phyloP scores from a whole-genome alignment of 2,797 vertebrate species.

The Artibeus jamaicensis region DNA sequence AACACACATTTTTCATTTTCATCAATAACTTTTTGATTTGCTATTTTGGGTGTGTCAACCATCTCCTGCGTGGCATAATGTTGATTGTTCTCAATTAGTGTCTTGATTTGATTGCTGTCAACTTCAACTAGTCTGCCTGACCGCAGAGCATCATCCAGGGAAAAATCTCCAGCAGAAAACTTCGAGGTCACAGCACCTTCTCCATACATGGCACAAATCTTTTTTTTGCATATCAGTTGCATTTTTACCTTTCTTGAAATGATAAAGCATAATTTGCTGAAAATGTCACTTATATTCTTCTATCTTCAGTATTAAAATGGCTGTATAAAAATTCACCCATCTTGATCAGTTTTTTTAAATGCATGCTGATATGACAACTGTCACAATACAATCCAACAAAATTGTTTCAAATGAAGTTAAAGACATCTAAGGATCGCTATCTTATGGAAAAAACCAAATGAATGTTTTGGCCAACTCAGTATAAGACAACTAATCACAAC shows the following conservation, averaged over 20 bases:
- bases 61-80: background rate
- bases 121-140: background rate
- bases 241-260: background rate
- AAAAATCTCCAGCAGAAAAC: background rate
- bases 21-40: background rate
- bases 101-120: background rate
- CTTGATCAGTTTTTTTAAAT: background rate
- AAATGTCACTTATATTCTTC: background rate
- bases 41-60: background rate
- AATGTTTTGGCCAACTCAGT: background rate
- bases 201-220: background rate
- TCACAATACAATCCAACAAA: background rate
- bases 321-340: background rate
- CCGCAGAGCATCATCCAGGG: background rate
- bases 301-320: background rate
- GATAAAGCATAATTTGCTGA: no score
- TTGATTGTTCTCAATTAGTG: background rate
- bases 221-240: background rate
- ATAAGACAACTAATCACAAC: conserved; percentile 26
- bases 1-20: background rate
- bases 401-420: background rate
- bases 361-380: background rate
- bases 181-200: background rate
- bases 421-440: background rate
- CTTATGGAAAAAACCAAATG: background rate